Conservation (phyloP, 2,113 vertebrate genomes). For the Pomatostomus ruficeps region DNA sequence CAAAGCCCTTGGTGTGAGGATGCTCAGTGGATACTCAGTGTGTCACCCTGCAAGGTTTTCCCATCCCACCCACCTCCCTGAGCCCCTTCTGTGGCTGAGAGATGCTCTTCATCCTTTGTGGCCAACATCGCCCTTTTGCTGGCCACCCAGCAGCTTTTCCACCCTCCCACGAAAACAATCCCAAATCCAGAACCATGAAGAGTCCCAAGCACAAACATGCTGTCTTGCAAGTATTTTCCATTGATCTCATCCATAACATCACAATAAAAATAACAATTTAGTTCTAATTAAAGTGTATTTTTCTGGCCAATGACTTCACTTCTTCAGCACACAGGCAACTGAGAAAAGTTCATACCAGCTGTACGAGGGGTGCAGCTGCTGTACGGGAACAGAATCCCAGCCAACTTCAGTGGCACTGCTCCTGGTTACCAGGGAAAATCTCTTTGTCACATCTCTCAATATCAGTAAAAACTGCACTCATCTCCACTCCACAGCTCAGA, state of each 20-base stretch:
- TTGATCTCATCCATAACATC: neutral
- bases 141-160: neutral
- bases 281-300: neutral
- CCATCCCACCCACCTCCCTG: rapidly evolving
- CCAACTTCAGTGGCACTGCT: neutral
- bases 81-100: neutral
- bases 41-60: neutral
- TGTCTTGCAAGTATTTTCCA: neutral
- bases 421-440: neutral
- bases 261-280: neutral
- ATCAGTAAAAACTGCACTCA: neutral
- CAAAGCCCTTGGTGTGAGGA: neutral
- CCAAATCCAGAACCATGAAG: rapidly evolving
- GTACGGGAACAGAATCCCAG: neutral
- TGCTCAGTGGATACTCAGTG: neutral
- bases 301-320: neutral
- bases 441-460: neutral
- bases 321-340: neutral
- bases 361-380: neutral
- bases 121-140: neutral
- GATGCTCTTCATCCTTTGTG: neutral
- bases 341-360: neutral
- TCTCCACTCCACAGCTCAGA: neutral
- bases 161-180: neutral
- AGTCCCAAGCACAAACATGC: rapidly evolving